These are phyloP conservation scores for Marisa cornuarietis DNA, from an alignment of 1,140 invertebrate genomes.

Conservation along the genomic window DNA sequence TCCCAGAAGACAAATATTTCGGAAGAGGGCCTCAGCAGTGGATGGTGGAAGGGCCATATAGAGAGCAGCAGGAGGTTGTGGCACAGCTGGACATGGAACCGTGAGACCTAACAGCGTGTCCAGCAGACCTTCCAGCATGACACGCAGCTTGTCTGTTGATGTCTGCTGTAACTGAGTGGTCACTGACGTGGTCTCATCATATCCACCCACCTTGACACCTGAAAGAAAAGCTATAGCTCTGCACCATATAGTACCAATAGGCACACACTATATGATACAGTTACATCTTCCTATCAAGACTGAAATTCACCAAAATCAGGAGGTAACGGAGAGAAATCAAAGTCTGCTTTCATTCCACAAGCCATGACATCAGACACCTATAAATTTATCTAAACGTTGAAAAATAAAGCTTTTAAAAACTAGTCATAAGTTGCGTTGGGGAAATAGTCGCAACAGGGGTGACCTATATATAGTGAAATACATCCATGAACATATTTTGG, in stretches of 20 bases:
- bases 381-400: no score
- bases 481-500: no score
- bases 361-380: no score
- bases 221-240: not conserved
- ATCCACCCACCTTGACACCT: slow-evolving; percentile 22
- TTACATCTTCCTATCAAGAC: not conserved
- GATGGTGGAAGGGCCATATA: slow-evolving; percentile 69
- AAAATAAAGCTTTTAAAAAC: no score
- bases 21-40: slow-evolving; percentile 77
- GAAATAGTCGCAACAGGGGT: no score
- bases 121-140: slow-evolving; percentile 81
- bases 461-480: no score
- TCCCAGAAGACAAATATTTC: slow-evolving; percentile 74
- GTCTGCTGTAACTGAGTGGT: slow-evolving; percentile 31
- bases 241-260: not conserved
- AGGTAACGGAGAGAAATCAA: no score
- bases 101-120: slow-evolving; percentile 76
- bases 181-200: slow-evolving; percentile 25
- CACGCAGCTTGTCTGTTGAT: slow-evolving; percentile 55
- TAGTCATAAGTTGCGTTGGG: no score
- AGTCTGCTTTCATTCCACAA: no score
- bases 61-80: slow-evolving; percentile 52
- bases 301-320: no score
- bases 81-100: slow-evolving; percentile 68
- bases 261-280: not conserved